Evolutionary conservation across 1,140 invertebrate genomes (phyloP), one percentile per base, ranked within the genome.

Genomic region (Drosophila asahinai): DNA sequence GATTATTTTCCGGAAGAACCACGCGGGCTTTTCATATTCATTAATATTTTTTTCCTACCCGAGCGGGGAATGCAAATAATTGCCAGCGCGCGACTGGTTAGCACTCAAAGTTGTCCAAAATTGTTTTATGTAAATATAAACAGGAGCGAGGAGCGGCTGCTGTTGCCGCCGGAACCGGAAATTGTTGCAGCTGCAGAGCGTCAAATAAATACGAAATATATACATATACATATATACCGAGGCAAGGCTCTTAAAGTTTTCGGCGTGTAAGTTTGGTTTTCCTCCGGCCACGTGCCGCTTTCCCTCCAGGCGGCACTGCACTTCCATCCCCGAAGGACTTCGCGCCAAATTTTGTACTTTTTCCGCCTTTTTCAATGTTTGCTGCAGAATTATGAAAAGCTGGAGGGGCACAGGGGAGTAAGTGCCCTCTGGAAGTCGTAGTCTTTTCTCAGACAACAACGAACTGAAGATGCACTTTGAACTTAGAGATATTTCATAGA

Each of bases 41-140:
- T 66, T 74, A 86, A 83, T 80, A 83, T 77, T 48, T 65, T 72
- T 36, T 60, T 40, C 22, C 48, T 65, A 47, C 19, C 55, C 22
- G 45, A 64, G 58, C 51, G 47, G 80, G 77, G 45, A 81, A 87
- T 86, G 86, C 86, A 90, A 90, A 89, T 90, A 90, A 90, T 86
- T 89, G 66, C 63, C 30, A 64, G 61, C 70, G 45, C 59, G 68
- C 17, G 47, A 78, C 57, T 65, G 76, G 71, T 75, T 80, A 67
- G 60, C 76, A 77, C 64, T 78, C 81, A 89, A 81, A 84, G 72
- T 89, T 90, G 68, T 81, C 72, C 78, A 86, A 89, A 89, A 90
- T 89, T 90, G 86, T 89, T 89, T 89, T 89, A 89, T 89, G 86
- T 89, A 89, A 89, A 89, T 89, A 89, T 72, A 84, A 89, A 84